Base-by-base conservation (phyloP, 2,113 vertebrate species). In the Urocolius indicus region DNA sequence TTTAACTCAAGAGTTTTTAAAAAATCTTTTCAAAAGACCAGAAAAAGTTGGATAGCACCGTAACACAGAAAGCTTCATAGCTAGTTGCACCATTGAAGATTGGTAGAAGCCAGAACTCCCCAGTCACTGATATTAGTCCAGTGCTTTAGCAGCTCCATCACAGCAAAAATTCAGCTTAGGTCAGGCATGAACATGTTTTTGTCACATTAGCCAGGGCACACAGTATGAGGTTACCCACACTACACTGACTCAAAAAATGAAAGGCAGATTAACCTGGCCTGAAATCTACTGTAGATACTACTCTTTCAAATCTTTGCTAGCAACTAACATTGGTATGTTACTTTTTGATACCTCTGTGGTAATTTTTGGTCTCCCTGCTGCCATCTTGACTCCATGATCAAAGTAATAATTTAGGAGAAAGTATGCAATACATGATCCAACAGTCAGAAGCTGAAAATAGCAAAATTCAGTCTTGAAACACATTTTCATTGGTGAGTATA, bases 191-290 rank as follows among this genome's bases (percentile, higher is more conserved):
- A 20, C 62, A 27, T 21, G 4, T 36, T 72, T 77, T 46, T 65
- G 51, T 52, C 38, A 21, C 29, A 1, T 22, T 14, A 72, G 23
- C 29, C 24, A 79, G 46, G 54, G 19, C 26, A 86, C n/a, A 48
- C 20, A 30, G 16, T 13, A n/a, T 5, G 32, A 77, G 29, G n/a
- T 27, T 16, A 46, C 15, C 27, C 0, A 0, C 52, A 41, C 24
- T 41, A 41, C 21, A 10, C 12, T 2, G 1, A 5, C 59, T 48
- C 52, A 58, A 72, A 22, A 77, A 78, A 16, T 41, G 51, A 34
- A 66, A 55, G 46, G 52, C 38, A 23, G 10, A 20, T 24, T 66
- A 21, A 26, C 15, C 23, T 54, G 57, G 20, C 38, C 58, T 34
- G 29, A n/a, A 57, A 55, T 13, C 41, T 63, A 22, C 22, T 51